Evolutionary conservation across 2,797 vertebrate species (phyloP).

Genomic region (Otus scops): DNA sequence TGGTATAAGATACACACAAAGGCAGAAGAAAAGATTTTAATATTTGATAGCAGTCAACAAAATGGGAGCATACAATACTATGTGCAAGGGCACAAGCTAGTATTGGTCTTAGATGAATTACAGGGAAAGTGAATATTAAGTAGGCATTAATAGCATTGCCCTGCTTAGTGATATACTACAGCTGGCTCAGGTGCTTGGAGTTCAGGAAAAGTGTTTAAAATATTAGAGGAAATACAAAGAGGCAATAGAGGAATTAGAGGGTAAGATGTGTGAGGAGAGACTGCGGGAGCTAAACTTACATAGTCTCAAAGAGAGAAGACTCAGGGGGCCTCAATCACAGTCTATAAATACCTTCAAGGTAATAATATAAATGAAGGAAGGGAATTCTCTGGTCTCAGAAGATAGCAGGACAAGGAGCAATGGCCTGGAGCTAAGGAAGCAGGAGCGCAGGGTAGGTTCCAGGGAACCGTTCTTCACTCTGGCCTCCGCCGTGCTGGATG

Average conservation of each 20-base stretch:
- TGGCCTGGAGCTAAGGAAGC: conserved; percentile 72
- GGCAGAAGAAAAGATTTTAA: not conserved
- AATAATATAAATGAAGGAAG: conserved; percentile 75
- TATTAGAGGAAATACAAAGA: conserved; percentile 52
- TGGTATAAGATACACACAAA: not conserved
- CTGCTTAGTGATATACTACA: conserved; percentile 12
- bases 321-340: conserved; percentile 64
- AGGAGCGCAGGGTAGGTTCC: not conserved
- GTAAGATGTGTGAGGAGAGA: conserved; percentile 56
- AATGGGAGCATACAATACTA: not conserved
- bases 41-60: not conserved
- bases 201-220: conserved; percentile 69
- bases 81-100: not conserved
- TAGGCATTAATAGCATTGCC: conserved; percentile 44
- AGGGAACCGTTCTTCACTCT: conserved; percentile 31
- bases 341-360: conserved; percentile 75
- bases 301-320: conserved; percentile 61
- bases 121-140: conserved; percentile 22
- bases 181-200: conserved; percentile 48
- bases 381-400: conserved; percentile 62
- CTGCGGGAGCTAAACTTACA: conserved; percentile 61
- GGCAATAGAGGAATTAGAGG: conserved; percentile 59
- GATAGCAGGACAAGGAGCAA: conserved; percentile 71
- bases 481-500: not conserved
- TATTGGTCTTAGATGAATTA: conserved; percentile 7